Evolutionary conservation across 2,888 invertebrate species (phyloP), one percentile per base, ranked within the genome.

Genomic region (Pollenia amentaria): DNA sequence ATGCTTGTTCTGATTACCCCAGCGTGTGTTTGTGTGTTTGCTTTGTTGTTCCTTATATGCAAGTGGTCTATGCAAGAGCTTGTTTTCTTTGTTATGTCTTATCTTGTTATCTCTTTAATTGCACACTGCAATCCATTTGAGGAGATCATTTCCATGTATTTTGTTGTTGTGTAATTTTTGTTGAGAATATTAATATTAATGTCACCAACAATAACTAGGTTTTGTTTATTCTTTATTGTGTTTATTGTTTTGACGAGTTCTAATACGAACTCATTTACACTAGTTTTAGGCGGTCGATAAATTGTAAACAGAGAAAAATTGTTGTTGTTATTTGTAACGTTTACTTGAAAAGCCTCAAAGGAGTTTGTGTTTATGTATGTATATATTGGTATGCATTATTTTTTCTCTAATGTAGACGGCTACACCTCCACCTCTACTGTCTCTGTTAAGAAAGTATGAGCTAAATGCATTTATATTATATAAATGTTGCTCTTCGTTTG

Each of bases 241-340:
- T n/a, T n/a, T n/a, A n/a, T n/a, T n/a, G n/a, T n/a, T n/a, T n/a
- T n/a, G n/a, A n/a, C n/a, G n/a, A n/a, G n/a, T n/a, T n/a, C n/a
- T n/a, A n/a, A n/a, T n/a, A n/a, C n/a, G n/a, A n/a, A n/a, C n/a
- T n/a, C n/a, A n/a, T n/a, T n/a, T n/a, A n/a, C n/a, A n/a, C n/a
- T n/a, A n/a, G n/a, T n/a, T n/a, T n/a, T n/a, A n/a, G 65, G 46
- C 14, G 44, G 46, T 2, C 29, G 42, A n/a, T 73, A 73, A 29
- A 57, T 21, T 57, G 57, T 1, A n/a, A 73, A 14, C 14, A 73
- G 44, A 14, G 46, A 44, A 8, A 72, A 1, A 0, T 10, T 53
- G 40, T 55, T n/a, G n/a, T 40, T 55, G 0, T 42, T 55, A 40
- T 55, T 55, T 9, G 10, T 55, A 0, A 42, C 2, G 42, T 40